Conservation (phyloP, 2,113 vertebrate species). For the Balaenoptera acutorostrata region DNA sequence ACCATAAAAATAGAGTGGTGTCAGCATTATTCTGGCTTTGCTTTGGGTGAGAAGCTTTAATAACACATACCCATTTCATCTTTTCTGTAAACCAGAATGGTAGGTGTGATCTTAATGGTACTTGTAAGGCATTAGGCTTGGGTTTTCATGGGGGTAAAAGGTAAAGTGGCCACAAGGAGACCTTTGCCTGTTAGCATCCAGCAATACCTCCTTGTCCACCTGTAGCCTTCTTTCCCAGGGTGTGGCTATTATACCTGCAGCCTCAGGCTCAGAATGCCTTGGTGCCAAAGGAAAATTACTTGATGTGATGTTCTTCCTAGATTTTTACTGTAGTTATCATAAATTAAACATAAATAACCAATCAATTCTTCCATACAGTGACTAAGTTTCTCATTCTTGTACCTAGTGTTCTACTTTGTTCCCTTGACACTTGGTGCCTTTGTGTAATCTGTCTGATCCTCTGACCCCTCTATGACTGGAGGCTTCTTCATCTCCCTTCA, state of each 20-base stretch:
- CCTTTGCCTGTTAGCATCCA: background rate
- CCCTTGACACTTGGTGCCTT: background rate
- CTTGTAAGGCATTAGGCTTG: background rate
- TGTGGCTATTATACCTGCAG: background rate
- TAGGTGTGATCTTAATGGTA: background rate
- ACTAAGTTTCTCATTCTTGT: background rate
- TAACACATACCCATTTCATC: background rate
- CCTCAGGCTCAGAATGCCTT: background rate
- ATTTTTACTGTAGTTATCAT: background rate
- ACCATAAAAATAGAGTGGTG: background rate
- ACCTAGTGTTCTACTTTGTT: background rate
- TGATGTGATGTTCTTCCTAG: background rate
- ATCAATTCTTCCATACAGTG: background rate
- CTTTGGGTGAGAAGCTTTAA: background rate
- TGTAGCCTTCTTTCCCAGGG: background rate
- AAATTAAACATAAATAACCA: background rate
- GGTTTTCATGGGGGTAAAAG: background rate
- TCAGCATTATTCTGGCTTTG: background rate
- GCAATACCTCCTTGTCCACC: fast-evolving
- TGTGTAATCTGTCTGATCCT: background rate
- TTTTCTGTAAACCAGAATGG: background rate
- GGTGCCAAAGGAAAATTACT: background rate
- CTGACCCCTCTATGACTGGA: background rate
- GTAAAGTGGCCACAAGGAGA: background rate
- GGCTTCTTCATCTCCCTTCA: too few relatives aligned